Base-by-base conservation (phyloP, 2,113 vertebrate species). In the Crypturellus undulatus region DNA sequence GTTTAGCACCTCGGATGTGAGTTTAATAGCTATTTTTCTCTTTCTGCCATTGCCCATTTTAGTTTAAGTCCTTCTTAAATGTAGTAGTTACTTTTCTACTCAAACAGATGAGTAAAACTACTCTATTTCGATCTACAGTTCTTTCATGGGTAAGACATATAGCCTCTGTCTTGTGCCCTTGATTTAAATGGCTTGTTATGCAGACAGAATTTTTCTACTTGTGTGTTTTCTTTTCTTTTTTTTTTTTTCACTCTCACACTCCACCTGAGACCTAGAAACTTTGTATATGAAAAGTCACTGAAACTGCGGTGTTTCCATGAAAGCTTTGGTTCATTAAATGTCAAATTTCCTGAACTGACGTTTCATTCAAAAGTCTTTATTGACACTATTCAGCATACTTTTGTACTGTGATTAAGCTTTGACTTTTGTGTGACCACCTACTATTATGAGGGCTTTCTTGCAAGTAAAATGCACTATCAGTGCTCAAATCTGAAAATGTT, bases 71-170 rank as follows among this genome's bases (percentile, higher is more conserved):
- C 19, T 78, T 51, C 11, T 67, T 51, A 69, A 81, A 16, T 12
- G 4, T 62, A 6, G 7, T 60, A 5, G 10, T 34, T 84, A 84
- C 4, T 54, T 76, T 79, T 20, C 21, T 87, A 40, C 49, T 72
- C 16, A 56, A 22, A 36, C 4, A 58, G 4, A 17, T 24, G 4
- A 4, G 2, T 52, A 64, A 79, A 89, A 68, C 16, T 6, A 34
- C 4, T 51, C 0, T 4, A 19, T 32, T 6, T 16, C 30, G 34
- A 38, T 3, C 8, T 28, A 4, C 42, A 3, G 5, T 58, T 67
- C 30, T 34, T 63, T 42, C n/a, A n/a, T 45, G 60, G 5, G 2
- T 36, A 54, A 36, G 9, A 69, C 5, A 4, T 42, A 49, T 54
- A 54, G 15, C 38, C 17, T 22, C 11, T 34, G 5, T 58, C 19